These are phyloP conservation scores for Archips xylosteana DNA, from an alignment of 2,888 invertebrate genomes.

Conservation along the genomic window DNA sequence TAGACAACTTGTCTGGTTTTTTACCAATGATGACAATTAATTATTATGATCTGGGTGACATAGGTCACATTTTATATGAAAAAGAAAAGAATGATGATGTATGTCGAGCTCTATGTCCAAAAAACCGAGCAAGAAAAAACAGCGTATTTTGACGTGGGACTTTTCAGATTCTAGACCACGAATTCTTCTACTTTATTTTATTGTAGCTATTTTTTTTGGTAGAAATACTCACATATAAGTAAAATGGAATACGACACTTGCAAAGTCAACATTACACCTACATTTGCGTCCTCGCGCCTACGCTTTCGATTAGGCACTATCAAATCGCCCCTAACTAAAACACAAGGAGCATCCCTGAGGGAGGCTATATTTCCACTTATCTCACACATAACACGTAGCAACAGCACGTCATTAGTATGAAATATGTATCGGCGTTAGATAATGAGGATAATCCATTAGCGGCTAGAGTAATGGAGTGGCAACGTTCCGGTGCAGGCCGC, in stretches of 20 bases:
- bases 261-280: no score
- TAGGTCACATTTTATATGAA: no score
- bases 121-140: no score
- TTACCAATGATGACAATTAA: no score
- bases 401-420: slow-evolving; percentile 34
- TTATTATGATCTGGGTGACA: no score
- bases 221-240: background rate
- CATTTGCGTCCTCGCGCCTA: background rate
- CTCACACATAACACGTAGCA: slow-evolving; percentile 16
- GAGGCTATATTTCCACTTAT: slow-evolving; percentile 10
- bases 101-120: no score
- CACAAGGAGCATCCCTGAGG: slow-evolving; percentile 11
- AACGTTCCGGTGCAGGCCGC: slow-evolving; percentile 33
- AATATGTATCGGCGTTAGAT: slow-evolving; percentile 32
- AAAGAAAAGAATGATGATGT: no score
- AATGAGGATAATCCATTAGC: slow-evolving; percentile 45
- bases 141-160: no score
- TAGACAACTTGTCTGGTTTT: no score
- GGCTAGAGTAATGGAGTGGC: slow-evolving; percentile 43
- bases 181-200: background rate
- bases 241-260: no score
- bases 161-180: no score
- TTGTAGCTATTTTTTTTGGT: background rate
- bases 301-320: slow-evolving; percentile 6
- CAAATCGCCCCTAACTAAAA: slow-evolving; percentile 34